Evolutionary conservation across 1,140 invertebrate genomes (phyloP), one percentile per base, ranked within the genome.

Genomic region (Ips nitidus): DNA sequence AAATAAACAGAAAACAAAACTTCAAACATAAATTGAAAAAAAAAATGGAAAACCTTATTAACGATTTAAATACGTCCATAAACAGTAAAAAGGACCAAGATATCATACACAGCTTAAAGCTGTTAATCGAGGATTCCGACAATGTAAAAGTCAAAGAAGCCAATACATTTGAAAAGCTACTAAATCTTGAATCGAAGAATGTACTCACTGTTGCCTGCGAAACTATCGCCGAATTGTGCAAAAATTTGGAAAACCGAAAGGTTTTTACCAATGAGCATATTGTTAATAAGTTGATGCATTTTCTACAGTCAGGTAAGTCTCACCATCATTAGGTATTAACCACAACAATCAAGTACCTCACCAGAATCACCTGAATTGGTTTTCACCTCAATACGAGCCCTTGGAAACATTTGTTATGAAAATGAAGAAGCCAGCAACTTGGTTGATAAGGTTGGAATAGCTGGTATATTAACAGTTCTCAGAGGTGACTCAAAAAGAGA

Each of bases 351-450:
- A 22, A 22, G 22, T 22, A 22, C 45, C 3, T 8, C 50, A 22
- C 22, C 4, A 70, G 68, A n/a, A 41, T 64, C 41, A 60, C 84
- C 84, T 63, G 78, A 85, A 66, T 83, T 88, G 62, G 73, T 89
- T 39, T 89, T 87, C 66, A 92, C 94, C 77, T 85, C 87, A 36
- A 91, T 90, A 71, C 84, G 94, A 75, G 92, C 92, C 3, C 80
- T 96, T 37, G 93, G 92, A 53, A 96, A 96, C 80, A 89, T 95
- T 74, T 94, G 91, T 75, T 95, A 90, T 80, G 90, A 94, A 76
- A 94, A 94, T 84, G 89, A 93, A 86, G 83, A 83, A 74, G 85
- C 85, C 39, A 84, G 88, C 66, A 84, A 86, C 62, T 78, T 88
- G 8, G 80, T 89, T 37, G 82, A 89, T 64, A 80, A 84, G 66